phyloP scores from a whole-genome alignment of 2,888 invertebrate genomes.

The Acrocera orbiculus region DNA sequence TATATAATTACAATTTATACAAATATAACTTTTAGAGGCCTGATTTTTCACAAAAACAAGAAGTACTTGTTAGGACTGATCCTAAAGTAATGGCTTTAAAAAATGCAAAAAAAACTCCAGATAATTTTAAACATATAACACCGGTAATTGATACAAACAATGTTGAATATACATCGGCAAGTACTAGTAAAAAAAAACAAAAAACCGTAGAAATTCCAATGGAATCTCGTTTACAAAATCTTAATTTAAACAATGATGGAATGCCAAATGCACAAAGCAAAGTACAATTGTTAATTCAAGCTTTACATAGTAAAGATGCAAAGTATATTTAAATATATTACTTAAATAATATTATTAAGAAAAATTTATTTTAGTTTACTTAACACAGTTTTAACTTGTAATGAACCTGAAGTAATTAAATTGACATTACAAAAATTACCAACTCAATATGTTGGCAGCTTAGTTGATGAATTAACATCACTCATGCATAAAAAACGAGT shows the following conservation, averaged over 20 bases:
- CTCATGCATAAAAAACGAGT: slow-evolving; percentile 46
- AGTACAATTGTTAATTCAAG: slow-evolving; percentile 65
- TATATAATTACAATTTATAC: background rate
- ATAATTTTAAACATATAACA: slow-evolving; percentile 18
- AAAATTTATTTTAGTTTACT: slow-evolving; percentile 37
- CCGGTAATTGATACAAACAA: slow-evolving; percentile 19
- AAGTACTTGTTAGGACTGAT: slow-evolving; percentile 27
- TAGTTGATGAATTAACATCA: slow-evolving; percentile 53
- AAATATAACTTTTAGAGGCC: slow-evolving; percentile 21
- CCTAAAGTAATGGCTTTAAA: slow-evolving; percentile 19
- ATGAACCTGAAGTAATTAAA: slow-evolving; percentile 46
- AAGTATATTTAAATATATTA: slow-evolving; percentile 25
- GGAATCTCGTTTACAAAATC: slow-evolving; percentile 65
- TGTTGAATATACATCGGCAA: slow-evolving; percentile 22
- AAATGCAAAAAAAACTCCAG: slow-evolving; percentile 12
- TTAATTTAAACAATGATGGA: slow-evolving; percentile 40
- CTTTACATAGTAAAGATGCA: slow-evolving; percentile 68
- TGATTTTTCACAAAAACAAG: slow-evolving; percentile 37
- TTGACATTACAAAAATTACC: slow-evolving; percentile 62
- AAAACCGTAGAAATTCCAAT: slow-evolving; percentile 38
- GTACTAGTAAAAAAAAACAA: slow-evolving; percentile 19
- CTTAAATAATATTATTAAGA: background rate
- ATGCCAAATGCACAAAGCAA: slow-evolving; percentile 50
- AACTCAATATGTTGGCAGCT: slow-evolving; percentile 49
- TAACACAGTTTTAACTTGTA: slow-evolving; percentile 48